A percentile compares a stretch with the other conserved stretches of the same genome.
phyloP scores from a whole-genome alignment of 2,888 invertebrate genomes.

The Perizoma affinitatum region DNA sequence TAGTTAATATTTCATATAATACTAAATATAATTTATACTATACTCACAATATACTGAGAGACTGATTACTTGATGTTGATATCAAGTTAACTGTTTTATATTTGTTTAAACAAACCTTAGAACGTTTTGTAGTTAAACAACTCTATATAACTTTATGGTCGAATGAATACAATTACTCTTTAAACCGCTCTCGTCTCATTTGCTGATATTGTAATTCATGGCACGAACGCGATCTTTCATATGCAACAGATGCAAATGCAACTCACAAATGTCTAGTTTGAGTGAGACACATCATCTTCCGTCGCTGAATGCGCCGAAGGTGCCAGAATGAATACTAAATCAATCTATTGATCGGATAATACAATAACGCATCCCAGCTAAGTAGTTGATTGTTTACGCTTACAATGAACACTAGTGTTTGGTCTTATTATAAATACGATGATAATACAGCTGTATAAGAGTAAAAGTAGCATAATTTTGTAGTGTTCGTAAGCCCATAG shows the following conservation, averaged over 20 bases:
- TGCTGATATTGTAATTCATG: slow-evolving; percentile 6
- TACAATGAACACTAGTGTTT: slow-evolving; percentile 24
- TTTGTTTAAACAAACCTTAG: too few species aligned
- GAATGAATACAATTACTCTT: too few species aligned
- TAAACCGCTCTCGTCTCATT: not conserved
- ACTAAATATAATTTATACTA: too few species aligned
- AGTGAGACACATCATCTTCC: slow-evolving; percentile 18
- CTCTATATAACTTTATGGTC: too few species aligned
- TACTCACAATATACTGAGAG: too few species aligned
- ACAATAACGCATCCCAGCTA: slow-evolving; percentile 11
- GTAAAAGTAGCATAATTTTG: slow-evolving; percentile 1
- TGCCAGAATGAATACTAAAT: slow-evolving; percentile 29
- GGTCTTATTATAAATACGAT: slow-evolving; percentile 7
- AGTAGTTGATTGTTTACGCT: slow-evolving; percentile 25
- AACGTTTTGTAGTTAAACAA: too few species aligned
- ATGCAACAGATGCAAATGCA: slow-evolving; percentile 7
- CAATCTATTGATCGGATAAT: slow-evolving; percentile 22
- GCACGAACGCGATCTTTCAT: not conserved
- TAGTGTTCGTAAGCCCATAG: slow-evolving; percentile 2
- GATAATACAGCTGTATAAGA: slow-evolving; percentile 2
- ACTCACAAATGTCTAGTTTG: slow-evolving; percentile 6
- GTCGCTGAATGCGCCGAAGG: slow-evolving; percentile 21
- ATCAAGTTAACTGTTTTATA: too few species aligned
- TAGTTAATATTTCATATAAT: too few species aligned
- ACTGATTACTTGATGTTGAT: too few species aligned